phyloP scores from a whole-genome alignment of 1,140 invertebrate genomes.

The Yoshiicerus persimilis region DNA sequence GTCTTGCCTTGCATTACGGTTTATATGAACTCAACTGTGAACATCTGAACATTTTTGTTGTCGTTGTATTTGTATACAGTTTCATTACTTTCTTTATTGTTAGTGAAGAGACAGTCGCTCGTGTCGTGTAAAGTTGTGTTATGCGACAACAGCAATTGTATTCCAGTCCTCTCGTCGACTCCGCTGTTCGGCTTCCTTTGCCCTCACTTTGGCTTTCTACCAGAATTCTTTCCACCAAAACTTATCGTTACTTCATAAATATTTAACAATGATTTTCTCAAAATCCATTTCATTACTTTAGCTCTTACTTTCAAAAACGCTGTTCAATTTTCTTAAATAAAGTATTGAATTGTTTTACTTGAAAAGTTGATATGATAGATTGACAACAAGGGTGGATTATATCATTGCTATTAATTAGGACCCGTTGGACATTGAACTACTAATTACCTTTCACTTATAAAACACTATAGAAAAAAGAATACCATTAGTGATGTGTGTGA shows the following conservation, averaged over 20 bases:
- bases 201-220: neutral
- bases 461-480: no score
- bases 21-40: neutral
- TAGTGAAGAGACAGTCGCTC: neutral
- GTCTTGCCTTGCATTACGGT: neutral
- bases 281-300: neutral
- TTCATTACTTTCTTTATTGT: neutral
- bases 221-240: neutral
- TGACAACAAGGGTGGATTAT: no score
- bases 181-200: neutral
- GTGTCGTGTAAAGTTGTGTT: neutral
- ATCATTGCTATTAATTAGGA: no score
- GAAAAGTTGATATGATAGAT: no score
- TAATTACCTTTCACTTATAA: no score
- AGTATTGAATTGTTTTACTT: no score
- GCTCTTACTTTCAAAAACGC: neutral
- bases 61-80: neutral
- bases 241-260: neutral
- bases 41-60: neutral
- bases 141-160: neutral
- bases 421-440: no score
- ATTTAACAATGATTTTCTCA: neutral
- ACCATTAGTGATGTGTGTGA: neutral
- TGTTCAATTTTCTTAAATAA: no score
- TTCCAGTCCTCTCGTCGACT: neutral